These are phyloP conservation scores for Geothlypis trichas DNA, from an alignment of 2,113 vertebrate species.

Conservation along the genomic window DNA sequence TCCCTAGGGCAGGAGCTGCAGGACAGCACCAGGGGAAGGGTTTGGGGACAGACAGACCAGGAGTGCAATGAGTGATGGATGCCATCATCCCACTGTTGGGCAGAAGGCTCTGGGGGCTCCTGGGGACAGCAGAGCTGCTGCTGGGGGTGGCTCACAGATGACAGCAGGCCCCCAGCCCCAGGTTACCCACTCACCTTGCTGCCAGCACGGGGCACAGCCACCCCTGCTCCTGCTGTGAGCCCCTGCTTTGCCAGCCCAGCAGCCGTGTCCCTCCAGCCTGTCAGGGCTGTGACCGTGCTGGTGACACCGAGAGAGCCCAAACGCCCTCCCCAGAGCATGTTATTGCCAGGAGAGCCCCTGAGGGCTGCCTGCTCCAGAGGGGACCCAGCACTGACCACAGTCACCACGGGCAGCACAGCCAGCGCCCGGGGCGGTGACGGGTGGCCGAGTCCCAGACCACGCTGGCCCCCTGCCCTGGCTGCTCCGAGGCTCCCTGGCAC, in stretches of 20 bases:
- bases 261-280: fast-evolving
- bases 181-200: not conserved
- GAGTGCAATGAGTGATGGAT: not conserved
- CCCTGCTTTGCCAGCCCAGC: not conserved
- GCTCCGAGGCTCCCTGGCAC: constrained; percentile 47
- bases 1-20: not conserved
- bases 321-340: not conserved
- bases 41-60: not conserved
- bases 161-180: fast-evolving
- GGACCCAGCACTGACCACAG: not conserved
- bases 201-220: not conserved
- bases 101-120: not conserved
- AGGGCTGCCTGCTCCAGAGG: fast-evolving
- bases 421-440: not conserved
- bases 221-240: fast-evolving
- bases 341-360: not conserved
- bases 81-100: fast-evolving
- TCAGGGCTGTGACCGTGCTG: not conserved
- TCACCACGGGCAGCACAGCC: not conserved
- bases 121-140: not conserved
- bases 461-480: constrained; percentile 24
- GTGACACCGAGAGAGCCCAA: not conserved
- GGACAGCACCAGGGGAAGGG: not conserved
- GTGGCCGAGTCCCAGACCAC: constrained; percentile 40
- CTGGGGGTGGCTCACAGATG: not conserved